These are phyloP conservation scores for Gracilinanus agilis DNA, from an alignment of 2,113 vertebrate genomes.

Conservation along the genomic window DNA sequence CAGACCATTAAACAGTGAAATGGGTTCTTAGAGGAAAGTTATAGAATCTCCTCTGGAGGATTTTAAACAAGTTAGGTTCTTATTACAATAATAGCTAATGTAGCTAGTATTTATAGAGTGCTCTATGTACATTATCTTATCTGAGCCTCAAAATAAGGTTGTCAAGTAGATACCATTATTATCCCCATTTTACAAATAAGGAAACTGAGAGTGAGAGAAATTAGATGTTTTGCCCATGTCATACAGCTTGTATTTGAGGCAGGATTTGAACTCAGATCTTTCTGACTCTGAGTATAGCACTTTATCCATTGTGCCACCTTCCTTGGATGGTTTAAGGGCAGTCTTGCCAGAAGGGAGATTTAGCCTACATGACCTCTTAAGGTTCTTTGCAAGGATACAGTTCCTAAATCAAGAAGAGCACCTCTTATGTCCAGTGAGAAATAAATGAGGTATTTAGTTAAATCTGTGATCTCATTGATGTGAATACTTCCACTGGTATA, in stretches of 20 bases:
- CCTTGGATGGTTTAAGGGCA: neutral
- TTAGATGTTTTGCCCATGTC: neutral
- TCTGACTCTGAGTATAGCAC: neutral
- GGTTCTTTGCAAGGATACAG: neutral
- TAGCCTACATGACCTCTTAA: neutral
- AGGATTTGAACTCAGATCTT: neutral
- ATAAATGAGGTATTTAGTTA: neutral
- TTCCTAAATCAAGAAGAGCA: neutral
- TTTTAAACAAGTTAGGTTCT: neutral
- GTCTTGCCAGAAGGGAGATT: neutral
- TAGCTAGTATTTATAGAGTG: neutral
- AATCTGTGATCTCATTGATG: neutral
- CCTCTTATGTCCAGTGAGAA: neutral
- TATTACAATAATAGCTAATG: slow-evolving; percentile 3
- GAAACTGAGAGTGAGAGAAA: neutral
- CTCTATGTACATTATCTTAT: neutral
- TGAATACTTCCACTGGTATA: neutral
- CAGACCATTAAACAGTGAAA: slow-evolving; percentile 1
- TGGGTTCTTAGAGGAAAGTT: slow-evolving; percentile 1
- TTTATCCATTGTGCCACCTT: neutral
- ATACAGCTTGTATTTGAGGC: neutral
- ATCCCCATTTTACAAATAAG: neutral
- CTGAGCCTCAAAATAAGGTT: neutral
- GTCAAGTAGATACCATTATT: neutral
- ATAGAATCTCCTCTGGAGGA: neutral